Percentiles rank a stretch among this genome's conserved stretches.
Evolutionary conservation across 2,888 invertebrate genomes (phyloP).

Genomic region (Oscheius sp.): DNA sequence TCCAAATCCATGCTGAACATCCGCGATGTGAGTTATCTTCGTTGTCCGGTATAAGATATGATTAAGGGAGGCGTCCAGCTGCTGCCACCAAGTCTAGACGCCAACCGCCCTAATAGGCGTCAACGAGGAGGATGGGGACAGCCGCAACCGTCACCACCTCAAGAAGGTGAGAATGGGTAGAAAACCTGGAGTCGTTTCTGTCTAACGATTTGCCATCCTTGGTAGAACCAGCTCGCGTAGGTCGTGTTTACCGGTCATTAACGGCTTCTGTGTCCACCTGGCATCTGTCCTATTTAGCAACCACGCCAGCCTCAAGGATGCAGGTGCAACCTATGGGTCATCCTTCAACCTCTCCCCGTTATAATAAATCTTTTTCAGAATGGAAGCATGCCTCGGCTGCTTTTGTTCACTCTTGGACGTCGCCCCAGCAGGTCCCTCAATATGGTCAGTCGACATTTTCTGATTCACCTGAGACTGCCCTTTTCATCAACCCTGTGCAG

Average conservation of each 20-base stretch:
- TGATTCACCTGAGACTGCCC: not conserved
- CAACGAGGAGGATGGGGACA: slow-evolving; percentile 28
- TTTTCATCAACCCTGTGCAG: not conserved
- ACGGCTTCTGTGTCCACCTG: slow-evolving; percentile 21
- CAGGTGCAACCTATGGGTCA: slow-evolving; percentile 15
- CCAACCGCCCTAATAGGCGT: slow-evolving; percentile 17
- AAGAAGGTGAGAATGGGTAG: slow-evolving; percentile 17
- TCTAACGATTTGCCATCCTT: not conserved
- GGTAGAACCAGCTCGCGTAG: not conserved
- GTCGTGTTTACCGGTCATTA: slow-evolving; percentile 22
- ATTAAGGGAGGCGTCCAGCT: slow-evolving; percentile 28
- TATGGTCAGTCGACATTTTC: slow-evolving; percentile 19
- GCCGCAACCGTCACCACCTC: slow-evolving; percentile 31
- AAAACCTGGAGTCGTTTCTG: too few species aligned
- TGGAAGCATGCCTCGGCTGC: slow-evolving; percentile 26
- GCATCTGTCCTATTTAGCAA: slow-evolving; percentile 28
- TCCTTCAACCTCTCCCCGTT: not conserved
- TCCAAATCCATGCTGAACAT: slow-evolving; percentile 55
- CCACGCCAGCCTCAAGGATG: not conserved
- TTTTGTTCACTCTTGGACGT: slow-evolving; percentile 33
- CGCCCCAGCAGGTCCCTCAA: slow-evolving; percentile 25
- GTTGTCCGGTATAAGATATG: not conserved
- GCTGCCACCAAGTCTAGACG: slow-evolving; percentile 6
- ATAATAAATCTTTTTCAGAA: slow-evolving; percentile 12
- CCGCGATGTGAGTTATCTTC: slow-evolving; percentile 40